These are phyloP conservation scores for Heterohyrax brucei DNA, from an alignment of 2,797 vertebrate genomes.

Conservation along the genomic window DNA sequence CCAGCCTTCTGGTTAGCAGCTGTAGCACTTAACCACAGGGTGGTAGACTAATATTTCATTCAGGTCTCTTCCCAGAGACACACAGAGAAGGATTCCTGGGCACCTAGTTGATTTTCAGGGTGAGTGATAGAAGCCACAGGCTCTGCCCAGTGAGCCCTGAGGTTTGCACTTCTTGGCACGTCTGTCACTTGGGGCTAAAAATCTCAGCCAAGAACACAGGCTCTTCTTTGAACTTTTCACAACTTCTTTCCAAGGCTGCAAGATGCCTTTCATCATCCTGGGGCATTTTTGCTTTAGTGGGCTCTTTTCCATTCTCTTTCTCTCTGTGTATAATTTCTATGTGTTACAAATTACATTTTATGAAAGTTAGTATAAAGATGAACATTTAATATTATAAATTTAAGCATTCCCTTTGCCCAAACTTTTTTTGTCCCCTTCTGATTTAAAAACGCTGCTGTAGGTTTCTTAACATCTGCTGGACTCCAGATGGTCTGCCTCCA, in stretches of 20 bases:
- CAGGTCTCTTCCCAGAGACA: not conserved
- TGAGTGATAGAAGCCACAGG: not conserved
- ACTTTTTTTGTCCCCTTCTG: not conserved
- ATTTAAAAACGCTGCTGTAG: slow-evolving; percentile 51
- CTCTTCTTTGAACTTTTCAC: slow-evolving; percentile 42
- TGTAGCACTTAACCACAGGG: too few species aligned
- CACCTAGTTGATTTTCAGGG: not conserved
- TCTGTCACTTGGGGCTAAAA: slow-evolving; percentile 22
- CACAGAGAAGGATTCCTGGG: not conserved
- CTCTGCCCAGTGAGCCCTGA: not conserved
- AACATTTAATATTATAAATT: slow-evolving; percentile 16
- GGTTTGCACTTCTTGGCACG: not conserved
- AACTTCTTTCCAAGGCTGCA: slow-evolving; percentile 19
- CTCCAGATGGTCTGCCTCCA: not conserved
- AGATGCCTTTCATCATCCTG: not conserved
- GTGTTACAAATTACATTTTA: not conserved
- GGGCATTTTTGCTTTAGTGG: not conserved
- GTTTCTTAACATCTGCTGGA: not conserved
- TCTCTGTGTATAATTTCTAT: not conserved
- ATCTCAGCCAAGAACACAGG: slow-evolving; percentile 51
- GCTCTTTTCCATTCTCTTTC: not conserved
- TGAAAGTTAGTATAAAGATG: not conserved
- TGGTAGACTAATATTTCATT: not conserved
- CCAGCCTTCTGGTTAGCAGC: too few species aligned
- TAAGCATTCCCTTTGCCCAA: slow-evolving; percentile 49